Percentiles rank a stretch among this genome's conserved stretches.
phyloP scores from a whole-genome alignment of 2,797 vertebrate species.

The Sebastolobus alascanus region DNA sequence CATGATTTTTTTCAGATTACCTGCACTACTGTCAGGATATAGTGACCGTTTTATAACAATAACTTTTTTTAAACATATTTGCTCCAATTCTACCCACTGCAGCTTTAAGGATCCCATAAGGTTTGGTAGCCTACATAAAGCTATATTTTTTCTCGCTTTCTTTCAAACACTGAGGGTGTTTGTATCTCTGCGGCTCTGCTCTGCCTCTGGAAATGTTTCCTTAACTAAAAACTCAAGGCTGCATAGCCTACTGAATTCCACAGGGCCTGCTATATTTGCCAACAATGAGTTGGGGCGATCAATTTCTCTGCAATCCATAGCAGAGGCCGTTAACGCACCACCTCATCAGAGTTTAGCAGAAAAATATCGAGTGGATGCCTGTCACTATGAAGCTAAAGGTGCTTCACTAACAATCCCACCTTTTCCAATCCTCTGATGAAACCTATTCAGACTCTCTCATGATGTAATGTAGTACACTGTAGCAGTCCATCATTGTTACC shows the following conservation, averaged over 20 bases:
- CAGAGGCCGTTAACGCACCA: neutral
- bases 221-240: conserved; percentile 36
- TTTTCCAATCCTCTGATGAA: conserved; percentile 42
- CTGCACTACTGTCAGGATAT: too few relatives aligned
- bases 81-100: too few relatives aligned
- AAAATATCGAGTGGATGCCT: conserved; percentile 25
- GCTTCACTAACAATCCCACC: conserved; percentile 28
- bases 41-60: too few relatives aligned
- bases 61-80: too few relatives aligned
- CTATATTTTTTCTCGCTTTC: neutral
- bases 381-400: conserved; percentile 30
- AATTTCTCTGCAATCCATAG: conserved; percentile 20
- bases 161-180: neutral
- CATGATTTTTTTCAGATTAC: too few relatives aligned
- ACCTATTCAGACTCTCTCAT: conserved; percentile 37
- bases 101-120: too few relatives aligned
- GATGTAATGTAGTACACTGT: conserved; percentile 9
- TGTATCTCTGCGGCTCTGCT: conserved; percentile 5
- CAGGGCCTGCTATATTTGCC: conserved; percentile 3
- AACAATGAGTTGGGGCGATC: neutral
- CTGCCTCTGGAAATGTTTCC: conserved; percentile 24
- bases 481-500: conserved; percentile 30
- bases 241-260: conserved; percentile 12
- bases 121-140: neutral
- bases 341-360: conserved; percentile 31